Evolutionary conservation across 2,888 invertebrate genomes (phyloP).

Genomic region (Andrena marginata): DNA sequence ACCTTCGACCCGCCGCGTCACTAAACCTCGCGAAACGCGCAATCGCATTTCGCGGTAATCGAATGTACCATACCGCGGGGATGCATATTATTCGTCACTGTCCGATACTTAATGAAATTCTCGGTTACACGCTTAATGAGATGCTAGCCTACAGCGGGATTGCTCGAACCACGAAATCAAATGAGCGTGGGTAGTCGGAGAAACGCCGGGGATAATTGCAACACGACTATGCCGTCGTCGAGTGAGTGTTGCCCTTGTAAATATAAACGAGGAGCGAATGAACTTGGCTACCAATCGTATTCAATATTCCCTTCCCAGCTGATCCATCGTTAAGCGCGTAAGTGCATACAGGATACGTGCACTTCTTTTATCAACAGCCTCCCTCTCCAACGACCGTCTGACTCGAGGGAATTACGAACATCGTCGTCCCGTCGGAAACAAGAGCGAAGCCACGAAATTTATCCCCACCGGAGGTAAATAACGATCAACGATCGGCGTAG

Average conservation of each 20-base stretch:
- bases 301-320: not conserved
- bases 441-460: slow-evolving; percentile 29
- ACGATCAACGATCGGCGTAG: slow-evolving; percentile 50
- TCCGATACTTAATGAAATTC: slow-evolving; percentile 4
- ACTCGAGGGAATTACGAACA: not conserved
- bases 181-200: too few relatives aligned
- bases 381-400: not conserved
- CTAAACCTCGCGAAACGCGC: slow-evolving; percentile 45
- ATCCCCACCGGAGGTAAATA: slow-evolving; percentile 33
- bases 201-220: too few relatives aligned
- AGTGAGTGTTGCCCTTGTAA: too few relatives aligned
- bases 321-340: too few relatives aligned
- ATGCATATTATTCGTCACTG: slow-evolving; percentile 15
- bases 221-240: too few relatives aligned
- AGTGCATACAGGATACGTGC: too few relatives aligned
- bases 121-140: not conserved
- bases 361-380: not conserved
- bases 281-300: too few relatives aligned
- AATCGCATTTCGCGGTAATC: slow-evolving; percentile 38
- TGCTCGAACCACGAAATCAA: too few relatives aligned
- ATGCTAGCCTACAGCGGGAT: not conserved
- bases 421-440: not conserved
- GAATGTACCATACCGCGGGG: slow-evolving; percentile 14
- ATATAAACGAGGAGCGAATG: too few relatives aligned
- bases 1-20: slow-evolving; percentile 58